phyloP scores from a whole-genome alignment of 2,888 invertebrate genomes.

The Icerya purchasi region DNA sequence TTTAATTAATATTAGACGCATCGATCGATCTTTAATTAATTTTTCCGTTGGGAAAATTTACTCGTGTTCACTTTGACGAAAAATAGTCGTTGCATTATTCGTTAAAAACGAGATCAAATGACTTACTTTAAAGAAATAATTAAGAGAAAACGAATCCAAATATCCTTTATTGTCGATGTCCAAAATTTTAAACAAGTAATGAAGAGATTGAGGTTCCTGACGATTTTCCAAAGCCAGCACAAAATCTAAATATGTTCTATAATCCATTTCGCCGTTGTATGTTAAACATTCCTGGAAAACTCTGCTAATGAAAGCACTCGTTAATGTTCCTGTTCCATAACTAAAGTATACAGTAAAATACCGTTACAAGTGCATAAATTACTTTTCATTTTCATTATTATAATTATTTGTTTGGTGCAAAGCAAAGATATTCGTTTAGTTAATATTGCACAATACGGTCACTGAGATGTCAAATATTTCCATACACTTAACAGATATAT shows the following conservation, averaged over 20 bases:
- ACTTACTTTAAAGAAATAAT: slow-evolving; percentile 69
- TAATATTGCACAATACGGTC: too few relatives aligned
- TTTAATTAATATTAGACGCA: too few relatives aligned
- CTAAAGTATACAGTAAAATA: too few relatives aligned
- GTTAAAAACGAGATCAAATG: too few relatives aligned
- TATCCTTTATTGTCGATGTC: slow-evolving; percentile 76
- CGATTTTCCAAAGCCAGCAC: slow-evolving; percentile 82
- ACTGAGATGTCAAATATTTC: too few relatives aligned
- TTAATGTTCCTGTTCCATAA: slow-evolving; percentile 77
- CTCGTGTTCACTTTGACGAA: too few relatives aligned
- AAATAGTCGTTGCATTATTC: too few relatives aligned
- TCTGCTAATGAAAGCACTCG: slow-evolving; percentile 70
- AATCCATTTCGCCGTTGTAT: slow-evolving; percentile 89
- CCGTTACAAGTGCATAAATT: background rate
- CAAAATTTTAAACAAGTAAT: slow-evolving; percentile 74
- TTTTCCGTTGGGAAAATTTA: too few relatives aligned
- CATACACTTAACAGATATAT: too few relatives aligned
- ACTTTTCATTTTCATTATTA: background rate
- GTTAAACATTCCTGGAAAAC: slow-evolving; percentile 91
- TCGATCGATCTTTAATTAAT: too few relatives aligned
- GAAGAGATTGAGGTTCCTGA: slow-evolving; percentile 71
- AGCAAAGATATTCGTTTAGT: background rate
- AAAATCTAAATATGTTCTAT: slow-evolving; percentile 87
- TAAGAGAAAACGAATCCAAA: slow-evolving; percentile 70
- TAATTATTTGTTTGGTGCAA: background rate